Evolutionary conservation across 2,113 vertebrate genomes (phyloP), one percentile per base, ranked within the genome.

Genomic region (Laticauda laticaudata): DNA sequence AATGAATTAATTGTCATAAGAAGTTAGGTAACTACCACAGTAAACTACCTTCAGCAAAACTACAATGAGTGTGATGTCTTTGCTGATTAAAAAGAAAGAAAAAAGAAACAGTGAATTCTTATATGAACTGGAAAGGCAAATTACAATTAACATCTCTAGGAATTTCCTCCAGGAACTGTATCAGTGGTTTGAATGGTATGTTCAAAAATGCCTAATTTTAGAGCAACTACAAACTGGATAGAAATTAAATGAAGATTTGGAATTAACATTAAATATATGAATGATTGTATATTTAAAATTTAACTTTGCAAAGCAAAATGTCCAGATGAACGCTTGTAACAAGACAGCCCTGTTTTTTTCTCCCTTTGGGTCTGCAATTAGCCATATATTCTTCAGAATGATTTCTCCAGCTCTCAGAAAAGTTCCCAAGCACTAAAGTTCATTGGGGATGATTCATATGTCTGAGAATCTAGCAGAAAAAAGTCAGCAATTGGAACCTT

Each of bases 401-500:
- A 97, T 57, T 39, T 14, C 0, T 95, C 94, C 91, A 94, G 61
- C 81, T 96, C 86, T 89, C 95, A 95, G 89, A 96, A 95, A 92
- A 64, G 90, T 94, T 95, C 95, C 94, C 93, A 93, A 94, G 91
- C 94, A 94, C 89, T 88, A 92, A 86, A 0, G 0, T 92, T 95
- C 92, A 93, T 95, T 97, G 86, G 7, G 95, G 91, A 93, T 96
- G 95, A 97, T 94, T 97, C 95, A 97, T 95, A 96, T 5, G 95
- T 96, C 93, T 96, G 93, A 93, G 93, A 96, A 97, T 97, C 93
- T 89, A 92, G 92, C 39, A 24, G 91, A 21, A 20, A n/a, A 96
- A 97, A 96, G 96, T 94, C 96, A 95, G 96, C 94, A 64, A 94
- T 89, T 96, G 94, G 95, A 95, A 93, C 56, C 61, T 96, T 95